Evolutionary conservation across 2,113 vertebrate genomes (phyloP).

Genomic region (Chamaea fasciata): DNA sequence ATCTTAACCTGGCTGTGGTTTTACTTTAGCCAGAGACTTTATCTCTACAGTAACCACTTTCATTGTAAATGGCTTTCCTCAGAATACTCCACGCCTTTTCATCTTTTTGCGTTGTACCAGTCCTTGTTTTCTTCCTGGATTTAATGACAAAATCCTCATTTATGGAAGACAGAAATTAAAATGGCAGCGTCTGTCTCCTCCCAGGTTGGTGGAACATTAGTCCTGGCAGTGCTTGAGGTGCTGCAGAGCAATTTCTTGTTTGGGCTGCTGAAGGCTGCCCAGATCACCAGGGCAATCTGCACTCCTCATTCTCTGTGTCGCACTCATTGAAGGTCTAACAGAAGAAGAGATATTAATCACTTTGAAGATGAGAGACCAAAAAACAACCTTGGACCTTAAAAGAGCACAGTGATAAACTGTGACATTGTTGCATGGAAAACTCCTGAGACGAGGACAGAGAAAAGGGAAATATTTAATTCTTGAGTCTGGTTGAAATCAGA

Average conservation of each 20-base stretch:
- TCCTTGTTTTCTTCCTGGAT: slow-evolving; percentile 29
- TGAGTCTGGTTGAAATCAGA: background rate
- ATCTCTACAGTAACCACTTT: background rate
- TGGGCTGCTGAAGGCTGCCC: background rate
- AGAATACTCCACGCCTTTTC: background rate
- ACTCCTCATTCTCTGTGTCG: background rate
- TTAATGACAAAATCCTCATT: slow-evolving; percentile 11
- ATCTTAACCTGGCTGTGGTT: background rate
- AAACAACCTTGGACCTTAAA: background rate
- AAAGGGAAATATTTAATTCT: background rate
- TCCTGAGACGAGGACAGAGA: background rate
- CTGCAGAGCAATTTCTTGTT: background rate
- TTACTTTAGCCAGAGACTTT: background rate
- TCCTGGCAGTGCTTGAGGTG: background rate
- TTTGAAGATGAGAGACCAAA: background rate
- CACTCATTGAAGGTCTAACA: background rate
- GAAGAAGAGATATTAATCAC: background rate
- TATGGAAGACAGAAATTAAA: slow-evolving; percentile 9
- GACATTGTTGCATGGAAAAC: background rate
- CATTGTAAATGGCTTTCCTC: background rate
- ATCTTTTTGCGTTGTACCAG: background rate
- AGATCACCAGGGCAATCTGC: background rate
- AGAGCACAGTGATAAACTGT: background rate
- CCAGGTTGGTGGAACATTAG: slow-evolving; percentile 1
- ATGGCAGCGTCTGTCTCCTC: slow-evolving; percentile 29